Base-by-base conservation (phyloP, 1,140 invertebrate species). In the Augochlora pura region DNA sequence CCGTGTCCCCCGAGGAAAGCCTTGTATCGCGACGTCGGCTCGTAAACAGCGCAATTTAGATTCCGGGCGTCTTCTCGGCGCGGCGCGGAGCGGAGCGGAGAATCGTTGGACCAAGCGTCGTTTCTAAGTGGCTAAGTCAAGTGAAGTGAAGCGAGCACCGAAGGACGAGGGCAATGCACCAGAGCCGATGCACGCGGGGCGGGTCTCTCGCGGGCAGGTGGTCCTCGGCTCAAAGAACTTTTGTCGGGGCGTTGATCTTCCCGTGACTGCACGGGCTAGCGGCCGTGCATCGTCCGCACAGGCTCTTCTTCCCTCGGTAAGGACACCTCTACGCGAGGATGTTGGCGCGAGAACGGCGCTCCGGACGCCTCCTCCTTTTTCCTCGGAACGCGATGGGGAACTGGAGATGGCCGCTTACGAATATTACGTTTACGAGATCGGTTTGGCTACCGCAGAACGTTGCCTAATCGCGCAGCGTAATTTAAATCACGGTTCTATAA, bases 201-300 rank as follows among this genome's bases (percentile, higher is more conserved):
- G 86, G 82, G 79, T 80, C 79, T 75, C 76, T 90, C 88, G 90
- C 90, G 91, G 92, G 92, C 92, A 93, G 92, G 92, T 93, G 92
- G 91, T 90, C 91, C 88, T 90, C 87, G 88, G 91, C 91, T 90
- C 89, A 90, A 91, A 90, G 90, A 93, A 92, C 92, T 91, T 93
- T 93, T 91, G 90, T 89, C 92, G 90, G 92, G 91, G 90, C 92
- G 91, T 93, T 93, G 92, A 92, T 93, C 92, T 88, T 91, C 80
- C 81, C 89, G 89, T 86, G 42, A 46, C 42, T 46, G 85, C 86
- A 82, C 86, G 83, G 82, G 80, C 87, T 74, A 87, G 70, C 74
- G 82, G 16, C 49, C 49, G 49, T 52, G 49, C 73, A 77, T 69
- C 79, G 66, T 14, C n/a, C n/a, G n/a, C n/a, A 14, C 23, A 62